Evolutionary conservation across 2,113 vertebrate species (phyloP), one percentile per base, ranked within the genome.

Genomic region (Spea bombifrons): DNA sequence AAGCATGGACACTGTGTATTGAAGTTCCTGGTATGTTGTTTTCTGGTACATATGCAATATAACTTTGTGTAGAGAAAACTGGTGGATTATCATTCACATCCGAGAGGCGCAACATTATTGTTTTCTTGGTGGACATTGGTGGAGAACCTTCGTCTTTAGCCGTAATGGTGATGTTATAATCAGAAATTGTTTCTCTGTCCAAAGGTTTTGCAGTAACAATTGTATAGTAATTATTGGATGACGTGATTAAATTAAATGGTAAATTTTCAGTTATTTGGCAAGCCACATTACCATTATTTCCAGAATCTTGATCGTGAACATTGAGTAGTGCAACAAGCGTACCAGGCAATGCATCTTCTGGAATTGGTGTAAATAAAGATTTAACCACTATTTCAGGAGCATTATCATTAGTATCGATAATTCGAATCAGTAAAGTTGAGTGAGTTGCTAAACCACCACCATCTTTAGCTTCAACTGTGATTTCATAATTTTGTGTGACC

Each of bases 61-160:
- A 95, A 13, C 88, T 86, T 1, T 90, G 82, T 55, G 92, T 86
- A 1, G 84, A 65, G 81, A 96, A 96, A 0, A 68, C 55, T 5
- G 94, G 93, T 0, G 80, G 7, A 8, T 94, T 93, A 3, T 94
- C 92, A 75, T 94, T 94, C 4, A 94, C 83, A 77, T 94, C 92
- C 3, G 81, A 78, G 71, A 94, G 83, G 63, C 88, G 87, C 4
- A 94, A 85, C 64, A 81, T 30, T 61, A 84, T 30, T 2, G 79
- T 86, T 50, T 70, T 66, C 30, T 57, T 81, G 3, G 53, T 73
- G 4, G 71, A 81, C 12, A 83, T 76, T 10, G 80, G 65, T 0
- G 83, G 84, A 0, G 53, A 64, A 13, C 84, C 85, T 13, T 61
- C 82, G 77, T 86, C 84, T 55, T 50, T 52, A 16, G 76, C 81